A percentile compares a stretch with the other conserved stretches of the same genome.
Evolutionary conservation across 2,113 vertebrate species (phyloP).

Genomic region (Strix aluco): DNA sequence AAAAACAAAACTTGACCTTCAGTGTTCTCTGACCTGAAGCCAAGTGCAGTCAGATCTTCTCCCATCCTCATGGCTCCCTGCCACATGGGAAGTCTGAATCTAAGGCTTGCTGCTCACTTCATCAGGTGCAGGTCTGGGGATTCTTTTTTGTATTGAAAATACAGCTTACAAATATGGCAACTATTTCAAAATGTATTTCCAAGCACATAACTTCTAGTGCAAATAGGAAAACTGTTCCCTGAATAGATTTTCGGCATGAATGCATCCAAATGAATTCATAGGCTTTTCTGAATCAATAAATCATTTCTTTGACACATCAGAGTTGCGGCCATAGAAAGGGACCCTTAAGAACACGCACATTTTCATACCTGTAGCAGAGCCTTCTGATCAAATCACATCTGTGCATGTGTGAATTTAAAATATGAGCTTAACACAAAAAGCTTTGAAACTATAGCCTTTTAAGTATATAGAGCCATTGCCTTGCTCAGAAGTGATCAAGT

Average conservation of each 20-base stretch:
- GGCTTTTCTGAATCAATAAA: neutral
- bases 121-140: neutral
- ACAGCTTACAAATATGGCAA: neutral
- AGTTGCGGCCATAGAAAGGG: neutral
- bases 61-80: neutral
- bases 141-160: neutral
- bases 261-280: neutral
- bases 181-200: neutral
- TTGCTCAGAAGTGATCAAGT: neutral
- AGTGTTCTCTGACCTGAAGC: conserved; percentile 17
- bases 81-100: neutral
- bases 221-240: neutral
- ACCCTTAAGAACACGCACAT: accelerated
- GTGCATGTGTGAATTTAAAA: neutral
- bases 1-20: conserved; percentile 44
- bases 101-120: conserved; percentile 15
- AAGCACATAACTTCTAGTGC: neutral
- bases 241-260: neutral
- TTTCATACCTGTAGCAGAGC: neutral
- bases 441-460: neutral
- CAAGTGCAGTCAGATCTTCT: conserved; percentile 11
- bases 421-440: neutral
- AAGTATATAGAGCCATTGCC: neutral
- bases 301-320: neutral
- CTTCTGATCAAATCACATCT: neutral